Evolutionary conservation across 2,888 invertebrate genomes (phyloP), one percentile per base, ranked within the genome.

Genomic region (Trachelus stipa): DNA sequence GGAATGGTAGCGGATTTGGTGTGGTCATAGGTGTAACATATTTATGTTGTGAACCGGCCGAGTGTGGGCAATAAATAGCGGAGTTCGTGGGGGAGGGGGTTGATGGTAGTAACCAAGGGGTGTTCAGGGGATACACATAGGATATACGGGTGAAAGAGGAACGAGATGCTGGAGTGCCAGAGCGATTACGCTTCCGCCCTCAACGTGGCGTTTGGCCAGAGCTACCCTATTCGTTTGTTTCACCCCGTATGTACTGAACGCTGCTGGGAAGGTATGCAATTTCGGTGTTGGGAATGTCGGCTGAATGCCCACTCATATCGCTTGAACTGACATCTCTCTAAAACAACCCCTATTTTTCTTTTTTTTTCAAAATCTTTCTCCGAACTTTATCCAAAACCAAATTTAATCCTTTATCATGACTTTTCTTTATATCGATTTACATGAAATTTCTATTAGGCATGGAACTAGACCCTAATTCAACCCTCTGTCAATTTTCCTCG

Each of bases 11-110:
- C 33, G 31, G 15, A 33, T 33, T 69, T 77, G 76, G 81, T 81
- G 81, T 83, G 85, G 83, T 76, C 86, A 85, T 89, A 88, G 88
- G 87, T 88, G 88, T 88, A 90, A 90, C 90, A 90, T 91, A 91
- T 91, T 91, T 91, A 91, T 89, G 89, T 89, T 91, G 91, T 88
- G 91, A 91, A 91, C 88, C 88, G 86, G 85, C 89, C 88, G 86
- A 89, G 88, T 89, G 90, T 83, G 87, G 87, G 90, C 89, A 88
- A 91, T 91, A 91, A 90, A 91, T 91, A 90, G 90, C 87, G 80
- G 84, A 80, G 79, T 82, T 81, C 81, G 81, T 81, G 78, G 76
- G 82, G 76, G 77, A 83, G 82, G 79, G 79, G 80, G 77, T 80
- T 79, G 68, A 75, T 77, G 81, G 77, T 78, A 81, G 79, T 79